Evolutionary conservation across 2,113 vertebrate species (phyloP), one percentile per base, ranked within the genome.

Genomic region (Otus sunia): DNA sequence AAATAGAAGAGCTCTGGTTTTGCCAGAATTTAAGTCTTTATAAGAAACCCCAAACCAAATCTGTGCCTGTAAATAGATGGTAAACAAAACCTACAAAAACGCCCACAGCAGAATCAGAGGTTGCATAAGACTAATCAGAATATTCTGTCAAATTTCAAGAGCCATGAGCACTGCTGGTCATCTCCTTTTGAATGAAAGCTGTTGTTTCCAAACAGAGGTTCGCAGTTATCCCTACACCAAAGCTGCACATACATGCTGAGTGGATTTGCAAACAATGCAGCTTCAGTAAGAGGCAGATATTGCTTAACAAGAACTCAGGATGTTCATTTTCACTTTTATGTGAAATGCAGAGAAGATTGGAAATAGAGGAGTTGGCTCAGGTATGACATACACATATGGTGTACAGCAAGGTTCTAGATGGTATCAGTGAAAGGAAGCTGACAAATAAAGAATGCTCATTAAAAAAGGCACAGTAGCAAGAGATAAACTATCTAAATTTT

Each of bases 361-460:
- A 82, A 71, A 52, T 5, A 34, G 30, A 74, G 34, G 32, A 84
- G 66, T 21, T 74, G 68, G 32, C 43, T 58, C 15, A 55, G 59
- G 49, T 60, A 3, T 67, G 67, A 75, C 0, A 0, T 14, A 41
- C 6, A 5, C 25, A 23, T 16, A 29, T 0, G 32, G 36, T 15
- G 22, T 10, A 63, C 13, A 63, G 59, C 16, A 62, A 63, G 50
- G 63, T 13, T 56, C 4, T 12, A 41, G 47, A 47, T 18, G 41
- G 74, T 18, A 55, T 36, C 85, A 69, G n/a, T 53, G 11, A 60
- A 88, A 90, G 19, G 25, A 73, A 50, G 85, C 23, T 32, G 82
- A 37, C 78, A 91, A 50, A 67, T 60, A 49, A 71, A 56, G 34
- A 82, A 68, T 6, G 20, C 29, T 79, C 43, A 66, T 59, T 90